Evolutionary conservation across 2,113 vertebrate species (phyloP), one percentile per base, ranked within the genome.

Genomic region (Notothenia rossii): DNA sequence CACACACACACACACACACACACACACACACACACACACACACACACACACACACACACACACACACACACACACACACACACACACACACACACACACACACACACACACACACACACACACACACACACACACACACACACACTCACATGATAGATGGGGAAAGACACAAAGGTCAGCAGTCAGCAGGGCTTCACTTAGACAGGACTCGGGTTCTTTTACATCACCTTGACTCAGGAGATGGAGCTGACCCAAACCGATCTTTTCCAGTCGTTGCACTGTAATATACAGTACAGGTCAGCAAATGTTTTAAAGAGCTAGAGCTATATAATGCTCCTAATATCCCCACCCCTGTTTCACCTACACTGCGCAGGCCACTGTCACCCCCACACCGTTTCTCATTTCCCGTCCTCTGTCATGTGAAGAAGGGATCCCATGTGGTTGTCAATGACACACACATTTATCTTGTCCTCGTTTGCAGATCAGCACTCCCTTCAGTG

Each of bases 221-320:
- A 91, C 91, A 92, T 94, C 93, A 93, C 92, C 91, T 93, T 93
- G 86, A 87, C 90, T 91, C 77, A 62, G 83, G 83, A 92, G 89
- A 91, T 84, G 63, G 85, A 91, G 91, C 84, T 85, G 86, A 92
- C 86, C 86, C 77, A 77, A 85, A 83, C 72, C 20, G 40, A 89
- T 88, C 83, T 88, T 83, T 82, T 84, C 72, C 72, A 60, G 75
- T 72, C 43, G 17, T 40, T 82, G 75, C 77, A 76, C 58, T 77
- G 72, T 65, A 67, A 72, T 77, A 68, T 69, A 74, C 82, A 79
- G 79, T 61, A 70, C 43, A 78, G 88, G 86, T 92, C 90, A 93
- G 90, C 86, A 75, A 83, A 51, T 79, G 85, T 84, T 86, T 90
- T 78, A 82, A 92, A 90, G 79, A 69, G 89, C 72, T 50, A 74